Conservation (phyloP, 2,113 vertebrate genomes). For the Daubentonia madagascariensis region DNA sequence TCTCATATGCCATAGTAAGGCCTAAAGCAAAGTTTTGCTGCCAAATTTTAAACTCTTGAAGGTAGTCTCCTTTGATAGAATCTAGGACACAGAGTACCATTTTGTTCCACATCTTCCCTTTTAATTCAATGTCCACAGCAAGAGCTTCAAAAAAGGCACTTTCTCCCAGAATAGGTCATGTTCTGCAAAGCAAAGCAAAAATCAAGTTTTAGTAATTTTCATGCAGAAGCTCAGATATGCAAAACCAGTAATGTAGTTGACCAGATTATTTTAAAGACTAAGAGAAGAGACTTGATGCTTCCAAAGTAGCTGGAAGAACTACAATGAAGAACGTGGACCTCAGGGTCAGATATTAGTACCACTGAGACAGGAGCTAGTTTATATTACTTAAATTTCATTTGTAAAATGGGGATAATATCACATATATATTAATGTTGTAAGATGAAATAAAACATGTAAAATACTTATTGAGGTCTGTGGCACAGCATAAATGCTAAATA, state of each 20-base stretch:
- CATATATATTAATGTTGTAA: neutral
- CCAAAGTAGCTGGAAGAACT: neutral
- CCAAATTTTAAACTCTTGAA: conserved; percentile 1
- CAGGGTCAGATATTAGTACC: neutral
- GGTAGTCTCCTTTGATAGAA: neutral
- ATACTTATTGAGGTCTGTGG: neutral
- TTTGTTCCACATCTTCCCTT: neutral
- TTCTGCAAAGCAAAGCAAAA: conserved; percentile 34
- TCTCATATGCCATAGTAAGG: neutral
- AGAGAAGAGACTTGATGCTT: neutral
- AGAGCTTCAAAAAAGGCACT: conserved; percentile 9
- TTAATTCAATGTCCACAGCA: neutral
- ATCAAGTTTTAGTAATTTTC: neutral
- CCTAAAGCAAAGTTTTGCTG: neutral
- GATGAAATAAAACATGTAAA: neutral
- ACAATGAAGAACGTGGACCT: neutral
- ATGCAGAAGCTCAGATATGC: neutral
- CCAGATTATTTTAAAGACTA: conserved; percentile 25
- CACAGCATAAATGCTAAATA: neutral
- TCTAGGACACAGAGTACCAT: neutral
- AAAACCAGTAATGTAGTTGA: neutral
- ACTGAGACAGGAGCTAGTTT: neutral
- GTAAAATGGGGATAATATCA: neutral
- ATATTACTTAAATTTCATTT: conserved; percentile 3
- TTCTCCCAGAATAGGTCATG: neutral